Evolutionary conservation across 30 jellyfish, hydroid and myxozoan genomes (phyloP).

Genomic region (Nemopilema nomurai): DNA sequence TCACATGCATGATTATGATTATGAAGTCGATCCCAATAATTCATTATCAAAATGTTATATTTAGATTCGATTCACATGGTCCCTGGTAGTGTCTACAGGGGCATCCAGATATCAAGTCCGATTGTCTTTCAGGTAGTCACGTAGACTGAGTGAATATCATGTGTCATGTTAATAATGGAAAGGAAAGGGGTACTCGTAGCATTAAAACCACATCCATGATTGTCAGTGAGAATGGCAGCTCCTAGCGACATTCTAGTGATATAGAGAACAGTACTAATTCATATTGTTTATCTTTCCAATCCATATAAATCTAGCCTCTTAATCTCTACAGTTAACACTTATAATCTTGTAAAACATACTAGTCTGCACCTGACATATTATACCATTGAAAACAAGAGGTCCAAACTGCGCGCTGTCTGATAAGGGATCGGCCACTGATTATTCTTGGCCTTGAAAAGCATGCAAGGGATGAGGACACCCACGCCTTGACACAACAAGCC

Average conservation of each 20-base stretch:
- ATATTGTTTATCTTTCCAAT: neutral
- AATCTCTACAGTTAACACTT: constrained; percentile 30
- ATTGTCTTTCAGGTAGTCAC: too few species aligned
- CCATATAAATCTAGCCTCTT: constrained; percentile 3
- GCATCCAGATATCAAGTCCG: too few species aligned
- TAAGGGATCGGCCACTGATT: constrained; percentile 34
- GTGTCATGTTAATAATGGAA: too few species aligned
- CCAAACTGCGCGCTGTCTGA: constrained; percentile 24
- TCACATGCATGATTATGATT: too few species aligned
- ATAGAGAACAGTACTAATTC: neutral
- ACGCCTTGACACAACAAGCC: constrained; percentile 44
- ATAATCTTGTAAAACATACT: constrained; percentile 17
- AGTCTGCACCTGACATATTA: constrained; percentile 11
- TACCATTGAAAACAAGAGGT: constrained; percentile 14
- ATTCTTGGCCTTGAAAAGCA: constrained; percentile 28
- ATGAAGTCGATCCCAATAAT: too few species aligned
- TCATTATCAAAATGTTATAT: too few species aligned
- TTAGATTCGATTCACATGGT: too few species aligned
- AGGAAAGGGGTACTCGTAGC: too few species aligned
- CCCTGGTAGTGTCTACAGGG: too few species aligned
- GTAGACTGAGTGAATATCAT: too few species aligned
- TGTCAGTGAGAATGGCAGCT: neutral
- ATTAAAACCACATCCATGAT: too few species aligned
- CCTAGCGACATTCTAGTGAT: neutral
- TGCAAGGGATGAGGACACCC: constrained; percentile 45